Conservation (phyloP, 2,888 invertebrate species). For the Melanargia galathea region DNA sequence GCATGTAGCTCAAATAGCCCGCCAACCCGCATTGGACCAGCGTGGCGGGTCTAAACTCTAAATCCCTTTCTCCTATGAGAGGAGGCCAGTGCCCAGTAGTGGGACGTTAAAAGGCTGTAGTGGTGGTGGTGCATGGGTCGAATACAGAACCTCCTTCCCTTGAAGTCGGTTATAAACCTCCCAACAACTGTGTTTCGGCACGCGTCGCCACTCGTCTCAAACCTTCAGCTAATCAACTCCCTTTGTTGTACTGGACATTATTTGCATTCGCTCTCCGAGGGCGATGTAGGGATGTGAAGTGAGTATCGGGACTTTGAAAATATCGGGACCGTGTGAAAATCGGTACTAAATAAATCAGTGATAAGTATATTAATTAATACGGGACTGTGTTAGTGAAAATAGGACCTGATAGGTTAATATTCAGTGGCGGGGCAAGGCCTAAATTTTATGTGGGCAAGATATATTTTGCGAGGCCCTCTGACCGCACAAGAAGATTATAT, state of each 20-base stretch:
- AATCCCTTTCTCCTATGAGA: neutral
- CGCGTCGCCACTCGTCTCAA: slow-evolving; percentile 9
- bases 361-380: too few relatives aligned
- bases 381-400: neutral
- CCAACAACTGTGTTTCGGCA: neutral
- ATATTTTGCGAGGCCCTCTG: too few relatives aligned
- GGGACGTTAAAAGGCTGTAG: neutral
- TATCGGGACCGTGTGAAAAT: neutral
- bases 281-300: neutral
- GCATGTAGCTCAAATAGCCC: too few relatives aligned
- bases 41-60: neutral
- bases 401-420: too few relatives aligned
- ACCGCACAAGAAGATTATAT: too few relatives aligned
- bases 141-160: too few relatives aligned
- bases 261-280: slow-evolving; percentile 6
- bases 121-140: neutral
- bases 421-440: too few relatives aligned
- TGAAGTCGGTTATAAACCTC: neutral
- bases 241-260: slow-evolving; percentile 7
- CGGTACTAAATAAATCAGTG: too few relatives aligned
- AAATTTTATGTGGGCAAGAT: too few relatives aligned
- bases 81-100: neutral
- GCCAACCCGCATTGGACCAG: too few relatives aligned
- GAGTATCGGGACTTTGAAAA: neutral
- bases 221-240: slow-evolving; percentile 15